Evolutionary conservation across 1,140 invertebrate species (phyloP), one percentile per base, ranked within the genome.

Genomic region (Kradibia gibbosae): DNA sequence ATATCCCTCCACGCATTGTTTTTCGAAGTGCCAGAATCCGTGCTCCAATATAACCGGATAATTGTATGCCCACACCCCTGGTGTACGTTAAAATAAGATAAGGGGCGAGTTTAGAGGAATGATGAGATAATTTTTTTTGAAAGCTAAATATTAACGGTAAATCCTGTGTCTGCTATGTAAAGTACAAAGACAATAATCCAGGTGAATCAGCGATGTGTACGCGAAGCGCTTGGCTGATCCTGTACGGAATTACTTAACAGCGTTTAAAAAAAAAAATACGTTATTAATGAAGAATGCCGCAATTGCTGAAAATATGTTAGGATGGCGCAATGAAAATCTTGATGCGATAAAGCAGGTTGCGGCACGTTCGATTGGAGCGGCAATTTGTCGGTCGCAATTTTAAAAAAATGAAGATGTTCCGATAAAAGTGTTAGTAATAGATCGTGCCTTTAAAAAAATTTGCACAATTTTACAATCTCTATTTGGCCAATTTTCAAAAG

Each of bases 251-350:
- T 67, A 67, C 62, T 55, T 36, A 39, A 74, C 20, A 36, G 31
- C 39, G 34, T 57, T 13, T 53, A 3, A 28, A 48, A 48, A 28
- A 48, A 48, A 72, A 50, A 62, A 31, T 50, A 8, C 42, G 10
- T 62, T 62, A 55, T 36, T 60, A 76, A 76, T 76, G 39, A 45
- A 76, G 74, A 62, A 62, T 62, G 74, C 34, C 39, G 74, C 36
- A 57, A 76, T 60, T 76, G 20, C 36, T 60, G 55, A 62, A 76
- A 76, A 76, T 76, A 2, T 75, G 22, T 39, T 36, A 4, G 17
- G 3, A 60, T 39, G 36, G 31, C 42, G 34, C 67, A 48, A 77
- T 67, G 20, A 22, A 50, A 67, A 67, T 55, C 50, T 74, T 11
- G 0, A n/a, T 22, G 60, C 22, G 75, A 67, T 65, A 77, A 67